phyloP scores from a whole-genome alignment of 2,888 invertebrate species.

The Phortica okadai region DNA sequence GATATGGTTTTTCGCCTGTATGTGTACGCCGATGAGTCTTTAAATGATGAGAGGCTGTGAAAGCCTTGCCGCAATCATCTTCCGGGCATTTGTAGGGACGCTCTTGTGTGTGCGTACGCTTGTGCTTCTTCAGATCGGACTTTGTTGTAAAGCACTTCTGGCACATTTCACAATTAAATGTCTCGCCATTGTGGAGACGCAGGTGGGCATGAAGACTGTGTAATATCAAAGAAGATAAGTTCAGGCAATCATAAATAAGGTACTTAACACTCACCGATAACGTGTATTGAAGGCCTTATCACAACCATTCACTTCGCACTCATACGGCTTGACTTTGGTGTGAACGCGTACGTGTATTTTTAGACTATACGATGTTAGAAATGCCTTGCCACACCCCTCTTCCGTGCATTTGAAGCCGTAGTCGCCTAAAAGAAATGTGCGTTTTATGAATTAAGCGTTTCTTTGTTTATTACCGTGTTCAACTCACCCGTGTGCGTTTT shows the following conservation, averaged over 20 bases:
- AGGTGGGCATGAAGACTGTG: conserved; percentile 89
- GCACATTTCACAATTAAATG: conserved; percentile 94
- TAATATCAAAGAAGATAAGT: not conserved
- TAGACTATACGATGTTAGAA: conserved; percentile 95
- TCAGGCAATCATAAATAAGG: not conserved
- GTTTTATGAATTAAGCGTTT: not conserved
- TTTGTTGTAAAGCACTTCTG: conserved; percentile 94
- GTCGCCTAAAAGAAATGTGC: conserved; percentile 82
- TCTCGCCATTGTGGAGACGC: conserved; percentile 94
- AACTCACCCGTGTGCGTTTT: conserved; percentile 94
- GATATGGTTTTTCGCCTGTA: conserved; percentile 88
- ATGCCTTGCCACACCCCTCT: conserved; percentile 92
- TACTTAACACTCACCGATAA: conserved; percentile 81
- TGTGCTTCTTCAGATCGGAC: conserved; percentile 96
- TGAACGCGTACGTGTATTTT: conserved; percentile 96
- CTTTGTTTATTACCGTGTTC: not conserved
- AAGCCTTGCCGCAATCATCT: conserved; percentile 92
- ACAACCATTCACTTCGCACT: conserved; percentile 88
- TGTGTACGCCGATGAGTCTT: conserved; percentile 89
- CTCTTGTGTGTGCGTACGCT: conserved; percentile 93
- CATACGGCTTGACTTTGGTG: conserved; percentile 94
- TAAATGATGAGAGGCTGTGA: conserved; percentile 94
- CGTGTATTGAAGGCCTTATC: conserved; percentile 96
- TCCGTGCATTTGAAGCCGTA: conserved; percentile 94
- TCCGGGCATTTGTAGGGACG: conserved; percentile 90